Evolutionary conservation across 2,888 invertebrate species (phyloP).

Genomic region (Uloborus plumipes): DNA sequence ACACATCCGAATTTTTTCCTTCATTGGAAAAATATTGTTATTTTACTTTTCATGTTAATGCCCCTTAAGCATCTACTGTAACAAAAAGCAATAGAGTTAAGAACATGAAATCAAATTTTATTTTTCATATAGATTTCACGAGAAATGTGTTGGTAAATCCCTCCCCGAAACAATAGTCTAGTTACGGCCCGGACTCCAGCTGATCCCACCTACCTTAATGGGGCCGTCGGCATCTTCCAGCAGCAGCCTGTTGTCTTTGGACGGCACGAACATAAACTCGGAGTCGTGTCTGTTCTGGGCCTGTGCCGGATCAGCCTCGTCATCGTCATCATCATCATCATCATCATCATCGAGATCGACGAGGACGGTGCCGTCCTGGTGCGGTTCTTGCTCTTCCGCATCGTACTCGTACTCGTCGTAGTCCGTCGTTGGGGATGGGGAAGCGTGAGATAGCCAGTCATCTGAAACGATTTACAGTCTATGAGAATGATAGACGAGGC

Average conservation of each 20-base stretch:
- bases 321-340: constrained; percentile 4
- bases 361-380: background rate
- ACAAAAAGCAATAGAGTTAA: too few relatives aligned
- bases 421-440: constrained; percentile 31
- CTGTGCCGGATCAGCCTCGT: constrained; percentile 21
- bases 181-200: too few relatives aligned
- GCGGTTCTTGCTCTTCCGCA: constrained; percentile 1
- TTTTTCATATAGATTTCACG: too few relatives aligned
- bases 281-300: constrained; percentile 4
- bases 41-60: too few relatives aligned
- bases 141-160: too few relatives aligned
- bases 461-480: too few relatives aligned
- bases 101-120: too few relatives aligned
- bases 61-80: too few relatives aligned
- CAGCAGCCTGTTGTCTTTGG: constrained; percentile 37
- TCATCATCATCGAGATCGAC: constrained; percentile 4
- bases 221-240: constrained; percentile 47
- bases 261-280: constrained; percentile 46
- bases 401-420: constrained; percentile 39
- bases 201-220: constrained; percentile 32
- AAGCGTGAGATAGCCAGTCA: background rate
- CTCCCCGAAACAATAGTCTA: too few relatives aligned
- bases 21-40: too few relatives aligned
- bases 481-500: too few relatives aligned
- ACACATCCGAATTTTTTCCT: too few relatives aligned